Evolutionary conservation across 2,113 vertebrate genomes (phyloP).

Genomic region (Motacilla tschutschensis): DNA sequence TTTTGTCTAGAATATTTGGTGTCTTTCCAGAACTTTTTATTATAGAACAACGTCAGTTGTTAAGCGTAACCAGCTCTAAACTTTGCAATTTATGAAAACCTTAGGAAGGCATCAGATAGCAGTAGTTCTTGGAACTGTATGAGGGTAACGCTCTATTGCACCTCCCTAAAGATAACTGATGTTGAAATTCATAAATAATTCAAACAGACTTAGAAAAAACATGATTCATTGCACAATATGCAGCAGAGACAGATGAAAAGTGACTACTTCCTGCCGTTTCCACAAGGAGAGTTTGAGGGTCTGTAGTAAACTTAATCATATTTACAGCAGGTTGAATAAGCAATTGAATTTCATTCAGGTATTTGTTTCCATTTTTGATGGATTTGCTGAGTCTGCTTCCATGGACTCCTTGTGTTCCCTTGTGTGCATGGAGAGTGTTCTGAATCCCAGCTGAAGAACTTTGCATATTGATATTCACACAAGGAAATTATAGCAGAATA

Average conservation of each 20-base stretch:
- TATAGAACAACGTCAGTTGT: not conserved
- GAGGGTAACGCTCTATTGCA: not conserved
- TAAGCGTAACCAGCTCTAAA: not conserved
- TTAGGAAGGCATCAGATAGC: not conserved
- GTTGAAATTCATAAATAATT: conserved; percentile 28
- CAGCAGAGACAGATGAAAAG: not conserved
- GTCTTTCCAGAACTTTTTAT: not conserved
- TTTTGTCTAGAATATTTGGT: not conserved
- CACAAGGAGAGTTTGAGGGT: not conserved
- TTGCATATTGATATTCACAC: not conserved
- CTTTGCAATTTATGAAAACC: not conserved
- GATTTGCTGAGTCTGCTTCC: not conserved
- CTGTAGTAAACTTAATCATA: not conserved
- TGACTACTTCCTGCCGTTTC: not conserved
- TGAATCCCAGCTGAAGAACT: not conserved
- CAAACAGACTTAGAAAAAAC: not conserved
- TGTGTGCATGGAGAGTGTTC: not conserved
- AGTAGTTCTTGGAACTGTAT: not conserved
- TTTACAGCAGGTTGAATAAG: conserved; percentile 8
- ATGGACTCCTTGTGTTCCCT: not conserved
- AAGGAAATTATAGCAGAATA: not conserved
- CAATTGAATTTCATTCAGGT: not conserved
- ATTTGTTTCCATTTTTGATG: not conserved
- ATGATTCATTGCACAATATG: not conserved
- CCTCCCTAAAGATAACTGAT: not conserved